These are phyloP conservation scores for Acrocyrtus sp. DNA, from an alignment of 2,888 invertebrate species.

Conservation along the genomic window DNA sequence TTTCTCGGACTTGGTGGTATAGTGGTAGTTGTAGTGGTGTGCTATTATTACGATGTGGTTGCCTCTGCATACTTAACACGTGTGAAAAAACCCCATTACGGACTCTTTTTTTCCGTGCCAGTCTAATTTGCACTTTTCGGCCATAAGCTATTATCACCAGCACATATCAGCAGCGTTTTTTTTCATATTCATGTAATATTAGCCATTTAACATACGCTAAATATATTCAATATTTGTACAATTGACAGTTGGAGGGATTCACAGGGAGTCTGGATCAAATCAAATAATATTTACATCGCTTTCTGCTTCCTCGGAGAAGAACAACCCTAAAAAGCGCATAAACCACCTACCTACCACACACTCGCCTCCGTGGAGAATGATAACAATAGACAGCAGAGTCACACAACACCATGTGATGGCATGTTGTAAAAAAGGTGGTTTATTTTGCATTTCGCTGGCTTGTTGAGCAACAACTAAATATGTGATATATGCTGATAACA, in stretches of 20 bases:
- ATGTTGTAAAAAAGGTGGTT: slow-evolving; percentile 16
- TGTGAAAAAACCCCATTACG: slow-evolving; percentile 46
- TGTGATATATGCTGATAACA: slow-evolving; percentile 22
- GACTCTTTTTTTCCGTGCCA: slow-evolving; percentile 45
- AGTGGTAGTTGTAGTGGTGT: no score
- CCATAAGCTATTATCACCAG: slow-evolving; percentile 40
- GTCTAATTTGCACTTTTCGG: slow-evolving; percentile 47
- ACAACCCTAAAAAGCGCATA: slow-evolving; percentile 4
- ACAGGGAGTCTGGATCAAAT: slow-evolving; percentile 18
- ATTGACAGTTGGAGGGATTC: slow-evolving; percentile 34
- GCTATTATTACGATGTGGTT: no score
- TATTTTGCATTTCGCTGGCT: slow-evolving; percentile 41
- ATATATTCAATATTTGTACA: slow-evolving; percentile 44
- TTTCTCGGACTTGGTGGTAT: no score
- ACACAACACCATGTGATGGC: slow-evolving; percentile 21
- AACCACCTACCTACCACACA: slow-evolving; percentile 50
- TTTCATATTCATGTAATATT: no score
- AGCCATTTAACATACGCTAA: no score
- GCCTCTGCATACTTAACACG: slow-evolving; percentile 20
- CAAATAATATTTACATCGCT: background rate
- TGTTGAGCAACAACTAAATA: slow-evolving; percentile 10
- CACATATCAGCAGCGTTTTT: no score
- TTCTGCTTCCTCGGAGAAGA: background rate
- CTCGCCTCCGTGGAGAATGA: background rate
- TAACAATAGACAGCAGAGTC: slow-evolving; percentile 6